phyloP scores from a whole-genome alignment of 2,888 invertebrate genomes.

The Dryobota labecula region DNA sequence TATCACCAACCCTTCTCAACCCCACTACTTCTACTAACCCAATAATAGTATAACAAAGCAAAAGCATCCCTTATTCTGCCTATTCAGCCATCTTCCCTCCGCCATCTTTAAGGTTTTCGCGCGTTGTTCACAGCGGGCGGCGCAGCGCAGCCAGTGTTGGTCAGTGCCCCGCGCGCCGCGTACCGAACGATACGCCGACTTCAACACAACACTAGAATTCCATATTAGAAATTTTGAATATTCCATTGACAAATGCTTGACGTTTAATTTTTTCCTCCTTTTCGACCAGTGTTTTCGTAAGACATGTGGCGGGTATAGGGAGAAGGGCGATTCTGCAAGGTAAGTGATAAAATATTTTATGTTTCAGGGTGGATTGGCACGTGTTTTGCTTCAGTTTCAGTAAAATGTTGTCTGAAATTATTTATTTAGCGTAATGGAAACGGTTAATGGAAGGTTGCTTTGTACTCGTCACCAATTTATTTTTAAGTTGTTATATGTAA shows the following conservation, averaged over 20 bases:
- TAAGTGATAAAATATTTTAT: slow-evolving; percentile 46
- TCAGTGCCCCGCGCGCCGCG: slow-evolving; percentile 86
- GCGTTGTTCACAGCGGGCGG: slow-evolving; percentile 73
- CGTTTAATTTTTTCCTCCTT: slow-evolving; percentile 26
- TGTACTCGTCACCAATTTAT: slow-evolving; percentile 27
- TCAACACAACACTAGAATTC: slow-evolving; percentile 35
- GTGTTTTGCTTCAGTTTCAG: slow-evolving; percentile 53
- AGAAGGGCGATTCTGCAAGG: slow-evolving; percentile 32
- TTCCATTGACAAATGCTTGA: slow-evolving; percentile 8
- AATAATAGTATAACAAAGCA: slow-evolving; percentile 17
- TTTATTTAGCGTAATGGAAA: slow-evolving; percentile 56
- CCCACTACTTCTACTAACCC: neutral
- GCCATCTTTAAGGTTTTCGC: slow-evolving; percentile 76
- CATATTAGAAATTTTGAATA: slow-evolving; percentile 35
- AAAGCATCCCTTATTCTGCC: slow-evolving; percentile 59
- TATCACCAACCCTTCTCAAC: neutral
- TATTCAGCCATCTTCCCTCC: slow-evolving; percentile 68
- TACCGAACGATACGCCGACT: slow-evolving; percentile 66
- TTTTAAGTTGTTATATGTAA: slow-evolving; percentile 10
- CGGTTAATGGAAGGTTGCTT: slow-evolving; percentile 25
- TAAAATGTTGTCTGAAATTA: slow-evolving; percentile 44
- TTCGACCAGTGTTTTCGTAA: slow-evolving; percentile 51
- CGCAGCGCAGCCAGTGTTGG: slow-evolving; percentile 79
- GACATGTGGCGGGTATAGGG: slow-evolving; percentile 55
- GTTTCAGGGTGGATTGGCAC: slow-evolving; percentile 55